A percentile compares a stretch with the other conserved stretches of the same genome.
Evolutionary conservation across 2,888 invertebrate genomes (phyloP).

Genomic region (Disparrhopalites patrizii): DNA sequence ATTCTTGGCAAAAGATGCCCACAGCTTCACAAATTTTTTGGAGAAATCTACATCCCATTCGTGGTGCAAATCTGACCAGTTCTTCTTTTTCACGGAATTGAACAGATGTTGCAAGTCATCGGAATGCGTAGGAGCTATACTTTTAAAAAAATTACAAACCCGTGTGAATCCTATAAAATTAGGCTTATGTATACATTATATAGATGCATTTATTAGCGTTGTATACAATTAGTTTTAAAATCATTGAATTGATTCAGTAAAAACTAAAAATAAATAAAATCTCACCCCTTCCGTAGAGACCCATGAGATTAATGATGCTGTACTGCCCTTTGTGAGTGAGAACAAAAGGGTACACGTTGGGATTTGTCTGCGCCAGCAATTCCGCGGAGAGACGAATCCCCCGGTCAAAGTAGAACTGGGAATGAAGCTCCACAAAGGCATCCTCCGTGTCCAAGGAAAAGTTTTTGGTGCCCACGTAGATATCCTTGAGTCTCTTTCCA

Average conservation of each 20-base stretch:
- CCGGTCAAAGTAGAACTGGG: background rate
- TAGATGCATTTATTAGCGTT: background rate
- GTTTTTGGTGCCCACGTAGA: background rate
- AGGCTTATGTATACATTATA: no score
- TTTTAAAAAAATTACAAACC: background rate
- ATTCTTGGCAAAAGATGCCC: conserved; percentile 4
- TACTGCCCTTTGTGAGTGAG: background rate
- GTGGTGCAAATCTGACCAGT: conserved; percentile 11
- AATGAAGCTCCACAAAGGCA: background rate
- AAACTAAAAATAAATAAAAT: no score
- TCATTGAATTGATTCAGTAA: no score
- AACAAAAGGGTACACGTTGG: background rate
- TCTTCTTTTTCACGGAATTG: background rate
- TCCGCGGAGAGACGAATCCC: background rate
- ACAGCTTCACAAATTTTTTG: conserved; percentile 4
- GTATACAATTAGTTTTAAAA: no score
- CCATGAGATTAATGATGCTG: background rate
- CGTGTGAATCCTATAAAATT: background rate
- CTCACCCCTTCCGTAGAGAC: background rate
- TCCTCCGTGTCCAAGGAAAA: background rate
- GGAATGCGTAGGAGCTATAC: background rate
- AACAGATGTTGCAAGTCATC: conserved; percentile 22
- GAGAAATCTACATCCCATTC: conserved; percentile 8
- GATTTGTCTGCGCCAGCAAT: background rate
- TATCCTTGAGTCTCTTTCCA: background rate